Conservation (phyloP, 2,797 vertebrate genomes). For the Dermochelys coriacea region DNA sequence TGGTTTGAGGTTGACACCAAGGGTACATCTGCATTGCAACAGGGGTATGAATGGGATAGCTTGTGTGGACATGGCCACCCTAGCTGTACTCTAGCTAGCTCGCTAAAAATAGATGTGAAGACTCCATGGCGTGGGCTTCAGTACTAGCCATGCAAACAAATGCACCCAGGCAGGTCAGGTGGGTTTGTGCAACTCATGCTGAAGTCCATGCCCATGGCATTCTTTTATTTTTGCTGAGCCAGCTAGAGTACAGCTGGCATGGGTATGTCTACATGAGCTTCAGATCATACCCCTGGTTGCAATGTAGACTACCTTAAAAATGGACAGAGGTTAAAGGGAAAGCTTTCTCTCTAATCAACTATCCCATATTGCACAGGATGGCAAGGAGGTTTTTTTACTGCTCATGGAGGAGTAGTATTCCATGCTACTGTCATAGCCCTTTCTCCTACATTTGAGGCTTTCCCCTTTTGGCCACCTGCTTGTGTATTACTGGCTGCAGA, state of each 20-base stretch:
- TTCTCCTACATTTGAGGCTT: background rate
- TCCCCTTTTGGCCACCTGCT: background rate
- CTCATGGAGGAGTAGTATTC: background rate
- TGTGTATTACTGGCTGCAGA: background rate
- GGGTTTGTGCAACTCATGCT: background rate
- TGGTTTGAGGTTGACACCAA: background rate
- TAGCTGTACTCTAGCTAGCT: background rate
- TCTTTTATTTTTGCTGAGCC: background rate
- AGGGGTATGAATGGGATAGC: background rate
- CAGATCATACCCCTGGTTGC: background rate
- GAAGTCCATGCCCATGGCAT: background rate
- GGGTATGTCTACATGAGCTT: background rate
- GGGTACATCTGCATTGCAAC: background rate
- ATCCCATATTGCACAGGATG: background rate
- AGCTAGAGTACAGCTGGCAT: background rate
- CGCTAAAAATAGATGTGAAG: background rate
- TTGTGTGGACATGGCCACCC: background rate
- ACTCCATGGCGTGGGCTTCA: background rate
- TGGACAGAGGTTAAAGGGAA: background rate
- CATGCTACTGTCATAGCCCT: background rate
- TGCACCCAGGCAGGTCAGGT: background rate
- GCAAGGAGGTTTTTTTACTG: background rate
- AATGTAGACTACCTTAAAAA: background rate
- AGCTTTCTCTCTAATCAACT: background rate
- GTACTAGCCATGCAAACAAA: background rate